These are phyloP conservation scores for Oscheius sp. DNA, from an alignment of 1,140 invertebrate genomes.

Conservation along the genomic window DNA sequence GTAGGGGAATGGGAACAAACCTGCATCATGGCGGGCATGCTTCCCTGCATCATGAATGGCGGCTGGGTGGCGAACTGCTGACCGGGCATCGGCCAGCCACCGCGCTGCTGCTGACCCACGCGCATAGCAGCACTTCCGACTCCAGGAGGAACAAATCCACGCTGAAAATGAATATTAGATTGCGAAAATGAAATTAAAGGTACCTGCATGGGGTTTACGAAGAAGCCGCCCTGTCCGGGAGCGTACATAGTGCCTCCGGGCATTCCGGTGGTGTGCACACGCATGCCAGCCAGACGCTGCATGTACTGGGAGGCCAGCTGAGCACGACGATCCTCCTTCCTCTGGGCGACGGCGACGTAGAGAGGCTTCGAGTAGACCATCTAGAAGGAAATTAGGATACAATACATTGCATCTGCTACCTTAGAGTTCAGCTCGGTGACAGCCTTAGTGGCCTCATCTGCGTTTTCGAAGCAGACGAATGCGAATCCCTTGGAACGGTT, in stretches of 20 bases:
- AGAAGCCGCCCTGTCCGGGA: conserved; percentile 20
- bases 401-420: too few species aligned
- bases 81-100: background rate
- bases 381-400: too few species aligned
- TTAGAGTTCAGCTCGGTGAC: conserved; percentile 97
- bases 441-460: conserved; percentile 97
- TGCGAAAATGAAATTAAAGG: background rate
- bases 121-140: background rate
- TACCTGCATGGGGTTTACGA: conserved; percentile 20
- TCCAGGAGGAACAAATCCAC: background rate
- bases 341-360: conserved; percentile 95
- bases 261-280: conserved; percentile 74
- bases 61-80: background rate
- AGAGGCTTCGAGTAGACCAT: conserved; percentile 93
- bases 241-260: conserved; percentile 10
- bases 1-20: background rate
- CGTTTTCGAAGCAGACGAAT: conserved; percentile 96
- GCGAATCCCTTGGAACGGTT: conserved; percentile 86
- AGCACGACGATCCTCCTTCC: conserved; percentile 90
- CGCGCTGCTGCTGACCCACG: too few species aligned
- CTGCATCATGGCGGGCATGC: background rate
- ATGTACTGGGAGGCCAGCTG: conserved; percentile 95
- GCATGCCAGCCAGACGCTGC: conserved; percentile 89
- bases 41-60: background rate
- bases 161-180: background rate